These are phyloP conservation scores for Lemur catta DNA, from an alignment of 2,797 vertebrate genomes.

Conservation along the genomic window DNA sequence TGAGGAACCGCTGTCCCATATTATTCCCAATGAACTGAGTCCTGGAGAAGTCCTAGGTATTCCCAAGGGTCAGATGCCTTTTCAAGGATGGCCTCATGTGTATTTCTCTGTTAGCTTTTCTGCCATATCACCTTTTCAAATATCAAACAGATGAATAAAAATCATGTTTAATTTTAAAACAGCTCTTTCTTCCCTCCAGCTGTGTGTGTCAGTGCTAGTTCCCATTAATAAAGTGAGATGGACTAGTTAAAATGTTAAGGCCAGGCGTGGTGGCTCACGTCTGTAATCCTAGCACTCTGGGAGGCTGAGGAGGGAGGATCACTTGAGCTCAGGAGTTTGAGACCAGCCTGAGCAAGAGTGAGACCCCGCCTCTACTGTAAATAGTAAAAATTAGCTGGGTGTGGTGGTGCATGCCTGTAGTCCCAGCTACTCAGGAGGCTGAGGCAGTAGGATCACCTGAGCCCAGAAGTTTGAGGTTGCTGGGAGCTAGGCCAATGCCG, in stretches of 20 bases:
- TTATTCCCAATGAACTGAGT: not conserved
- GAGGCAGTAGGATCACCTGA: no score
- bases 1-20: not conserved
- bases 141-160: slow-evolving; percentile 6
- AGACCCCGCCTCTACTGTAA: no score
- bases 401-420: no score
- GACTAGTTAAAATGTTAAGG: not conserved
- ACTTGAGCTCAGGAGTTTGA: no score
- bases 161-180: not conserved
- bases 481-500: no score
- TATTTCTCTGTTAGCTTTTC: not conserved
- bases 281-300: no score
- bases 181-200: not conserved
- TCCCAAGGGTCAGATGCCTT: not conserved
- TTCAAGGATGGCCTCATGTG: not conserved
- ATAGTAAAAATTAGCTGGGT: no score
- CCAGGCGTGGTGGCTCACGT: no score
- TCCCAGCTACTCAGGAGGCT: no score
- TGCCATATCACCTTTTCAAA: not conserved
- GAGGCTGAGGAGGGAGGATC: no score
- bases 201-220: not conserved
- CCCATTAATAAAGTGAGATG: not conserved
- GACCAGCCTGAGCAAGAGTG: no score
- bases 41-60: not conserved
- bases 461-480: no score